Base-by-base conservation (phyloP, 2,797 vertebrate genomes). In the Gastrophryne carolinensis region DNA sequence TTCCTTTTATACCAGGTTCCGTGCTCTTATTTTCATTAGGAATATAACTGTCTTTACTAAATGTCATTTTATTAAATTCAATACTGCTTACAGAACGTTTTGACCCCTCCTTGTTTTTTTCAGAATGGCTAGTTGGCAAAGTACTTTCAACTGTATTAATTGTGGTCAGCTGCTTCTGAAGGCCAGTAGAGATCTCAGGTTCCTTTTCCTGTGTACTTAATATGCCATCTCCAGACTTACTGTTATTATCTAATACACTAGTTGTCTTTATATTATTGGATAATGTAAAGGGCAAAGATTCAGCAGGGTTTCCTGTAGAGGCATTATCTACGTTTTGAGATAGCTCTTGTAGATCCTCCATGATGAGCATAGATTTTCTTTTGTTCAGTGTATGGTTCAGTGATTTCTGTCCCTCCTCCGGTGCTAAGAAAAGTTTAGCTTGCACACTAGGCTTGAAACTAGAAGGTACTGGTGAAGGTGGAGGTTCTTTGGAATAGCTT, bases 391-490 rank as follows among this genome's bases (percentile, higher is more conserved):
- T 41, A 37, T 78, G 67, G 41, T 65, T 65, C 21, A 78, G 3
- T 19, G 50, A 4, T 21, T 61, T 71, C 32, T 0, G 75, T 50
- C 53, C 83, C 15, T 73, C 54, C 17, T 11, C 24, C 53, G 50
- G 75, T 10, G 81, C 41, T 0, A 1, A 30, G 0, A 72, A 80
- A 15, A 81, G 83, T 66, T 83, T 86, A 56, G 85, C 80, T 0
- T 83, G 82, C 0, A 86, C 75, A 52, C 23, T 72, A 82, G 72
- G 39, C 86, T 79, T 89, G 80, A 90, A 90, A 74, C 83, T 87
- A 4, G 87, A 85, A 0, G 87, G 87, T n/a, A 89, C 80, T 0
- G 84, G 82, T 5, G 84, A 85, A 11, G 79, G 1, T 0, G 85
- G 84, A 0, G 79, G 79, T 80, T 86, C 87, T 74, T 69, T 72